Base-by-base conservation (phyloP, 2,888 invertebrate genomes). In the Pyrocoelia pectoralis region DNA sequence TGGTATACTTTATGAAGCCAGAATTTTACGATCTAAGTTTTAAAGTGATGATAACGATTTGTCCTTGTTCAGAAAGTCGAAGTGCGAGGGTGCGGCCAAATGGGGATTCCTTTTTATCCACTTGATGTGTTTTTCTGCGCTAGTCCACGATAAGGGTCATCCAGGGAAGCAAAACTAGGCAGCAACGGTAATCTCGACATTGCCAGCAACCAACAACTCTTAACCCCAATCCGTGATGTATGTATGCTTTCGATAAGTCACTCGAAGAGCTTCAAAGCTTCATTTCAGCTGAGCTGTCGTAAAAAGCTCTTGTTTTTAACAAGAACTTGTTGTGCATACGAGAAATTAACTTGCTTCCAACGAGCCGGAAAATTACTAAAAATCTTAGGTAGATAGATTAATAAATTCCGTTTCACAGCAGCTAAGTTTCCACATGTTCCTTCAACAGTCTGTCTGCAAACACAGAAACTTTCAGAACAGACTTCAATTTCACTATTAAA, bases 91-190 rank as follows among this genome's bases (percentile, higher is more conserved):
- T 64, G 66, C 65, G 67, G 68, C 69, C 68, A 70, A 71, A 70
- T 70, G 64, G 73, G 75, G 69, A 76, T 76, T 73, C 73, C 76
- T 76, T 77, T 76, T 77, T 76, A 76, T 76, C 76, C 76, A 75
- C 76, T 76, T 74, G 77, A 76, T 74, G 74, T 77, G 76, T 76
- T 77, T 77, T 77, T 74, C 75, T 76, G 74, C 75, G 73, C 70
- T 74, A 73, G 73, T 73, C 74, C 71, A 69, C 73, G 74, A 77
- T 76, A 75, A 76, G 76, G 75, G 75, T 73, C 76, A 76, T 76
- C 73, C 74, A 74, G 73, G 74, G 72, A 70, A 70, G 69, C 70
- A 71, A 69, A 69, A 68, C 69, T 61, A 66, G 61, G 59, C 61
- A 70, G 66, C 59, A 59, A 66, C 65, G 68, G 68, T 70, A 71